Evolutionary conservation across 2,888 invertebrate species (phyloP).

Genomic region (Cataglyphis cursor): DNA sequence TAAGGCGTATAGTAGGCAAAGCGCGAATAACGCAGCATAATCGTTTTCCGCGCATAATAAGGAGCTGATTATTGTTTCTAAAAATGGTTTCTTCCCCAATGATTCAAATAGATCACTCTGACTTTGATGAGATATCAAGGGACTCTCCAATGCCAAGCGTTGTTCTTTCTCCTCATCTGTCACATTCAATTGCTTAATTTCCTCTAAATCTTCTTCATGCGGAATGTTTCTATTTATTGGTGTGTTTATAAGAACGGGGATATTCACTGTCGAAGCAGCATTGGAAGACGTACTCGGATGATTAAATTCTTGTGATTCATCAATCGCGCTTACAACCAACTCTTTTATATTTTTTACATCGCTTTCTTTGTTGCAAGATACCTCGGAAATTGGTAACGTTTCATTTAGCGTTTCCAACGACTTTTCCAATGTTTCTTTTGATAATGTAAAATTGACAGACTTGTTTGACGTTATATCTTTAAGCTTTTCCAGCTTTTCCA

Average conservation of each 20-base stretch:
- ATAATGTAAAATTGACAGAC: slow-evolving; percentile 90
- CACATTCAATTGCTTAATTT: slow-evolving; percentile 90
- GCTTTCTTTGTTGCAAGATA: slow-evolving; percentile 59
- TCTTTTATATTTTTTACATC: not conserved
- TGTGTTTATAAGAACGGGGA: slow-evolving; percentile 54
- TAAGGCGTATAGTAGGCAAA: slow-evolving; percentile 97
- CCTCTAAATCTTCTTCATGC: slow-evolving; percentile 67
- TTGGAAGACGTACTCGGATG: slow-evolving; percentile 74
- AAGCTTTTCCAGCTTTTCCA: slow-evolving; percentile 90
- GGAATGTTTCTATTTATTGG: slow-evolving; percentile 55
- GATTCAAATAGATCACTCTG: slow-evolving; percentile 81
- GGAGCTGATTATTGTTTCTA: slow-evolving; percentile 95
- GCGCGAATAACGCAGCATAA: slow-evolving; percentile 96
- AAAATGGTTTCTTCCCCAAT: slow-evolving; percentile 91
- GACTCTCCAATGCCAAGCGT: slow-evolving; percentile 84
- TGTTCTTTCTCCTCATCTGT: slow-evolving; percentile 98
- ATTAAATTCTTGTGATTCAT: slow-evolving; percentile 54
- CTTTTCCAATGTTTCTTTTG: slow-evolving; percentile 92
- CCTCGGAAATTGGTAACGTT: slow-evolving; percentile 65
- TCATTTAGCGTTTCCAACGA: slow-evolving; percentile 89
- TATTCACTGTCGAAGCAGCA: slow-evolving; percentile 39
- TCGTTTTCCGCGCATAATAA: slow-evolving; percentile 97
- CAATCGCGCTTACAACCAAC: slow-evolving; percentile 6
- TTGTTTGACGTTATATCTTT: slow-evolving; percentile 86
- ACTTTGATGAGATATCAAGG: slow-evolving; percentile 74